Base-by-base conservation (phyloP, 2,113 vertebrate genomes). In the Pluvianellus socialis region DNA sequence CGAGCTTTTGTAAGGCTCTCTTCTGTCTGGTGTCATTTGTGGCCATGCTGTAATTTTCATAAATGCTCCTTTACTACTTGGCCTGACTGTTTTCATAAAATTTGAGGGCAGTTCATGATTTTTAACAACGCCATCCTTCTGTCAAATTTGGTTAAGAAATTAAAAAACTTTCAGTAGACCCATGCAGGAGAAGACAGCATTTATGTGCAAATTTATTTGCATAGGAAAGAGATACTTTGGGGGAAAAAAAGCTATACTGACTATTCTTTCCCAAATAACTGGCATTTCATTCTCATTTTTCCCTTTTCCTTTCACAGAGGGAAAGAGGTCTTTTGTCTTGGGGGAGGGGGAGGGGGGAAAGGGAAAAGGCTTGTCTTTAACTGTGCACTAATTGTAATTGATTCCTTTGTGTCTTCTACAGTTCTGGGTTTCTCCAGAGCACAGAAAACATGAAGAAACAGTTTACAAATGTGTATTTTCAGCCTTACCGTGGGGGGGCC, bases 231-330 rank as follows among this genome's bases (percentile, higher is more conserved):
- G 14, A 55, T 23, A n/a, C 2, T 62, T 45, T 2, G 2, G 0
- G 6, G 6, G 14, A 3, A 0, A 4, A 7, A 74, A 55, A 9
- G 7, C 3, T 52, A 73, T 59, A 33, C 4, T 53, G 15, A n/a
- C 32, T 63, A 4, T 83, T 88, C 27, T 79, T 92, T 18, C 35
- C 13, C 10, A 79, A 70, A 30, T 85, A 58, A 44, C 19, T 58
- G 24, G 2, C 38, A 49, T 71, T 88, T 27, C 3, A 15, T 70
- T 14, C 10, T 66, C 5, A 32, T 15, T 66, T 83, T 33, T 27
- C 7, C 10, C 20, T 80, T 79, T 80, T 72, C 9, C 8, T 15
- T 66, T 74, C 21, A n/a, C 10, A 14, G 32, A 56, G 20, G 40
- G 6, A 89, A 93, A 12, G 8, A 58, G 12, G 6, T 55, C 4